Conservation (phyloP, 2,888 invertebrate species). For the Sclerodermus sp. region DNA sequence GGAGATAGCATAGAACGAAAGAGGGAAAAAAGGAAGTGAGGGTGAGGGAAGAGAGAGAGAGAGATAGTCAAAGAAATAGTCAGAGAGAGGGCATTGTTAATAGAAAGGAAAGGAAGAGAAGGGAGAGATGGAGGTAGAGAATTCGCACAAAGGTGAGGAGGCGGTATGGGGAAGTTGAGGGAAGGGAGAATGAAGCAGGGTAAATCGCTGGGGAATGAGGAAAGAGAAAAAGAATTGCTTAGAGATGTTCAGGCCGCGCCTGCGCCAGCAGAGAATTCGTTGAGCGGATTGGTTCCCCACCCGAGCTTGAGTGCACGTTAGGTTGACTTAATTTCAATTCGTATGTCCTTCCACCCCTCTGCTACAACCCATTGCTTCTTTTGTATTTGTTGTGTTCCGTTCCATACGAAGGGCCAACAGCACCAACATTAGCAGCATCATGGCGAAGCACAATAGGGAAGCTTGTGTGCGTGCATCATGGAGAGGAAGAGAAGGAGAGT, state of each 20-base stretch:
- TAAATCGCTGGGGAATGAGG: constrained; percentile 12
- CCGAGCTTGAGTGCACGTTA: constrained; percentile 34
- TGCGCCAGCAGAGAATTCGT: constrained; percentile 26
- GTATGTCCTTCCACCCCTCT: constrained; percentile 25
- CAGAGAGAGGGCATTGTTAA: background rate
- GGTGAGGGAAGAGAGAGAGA: constrained; percentile 10
- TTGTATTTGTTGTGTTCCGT: constrained; percentile 32
- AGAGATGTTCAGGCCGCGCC: constrained; percentile 28
- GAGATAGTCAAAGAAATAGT: background rate
- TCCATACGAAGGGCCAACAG: constrained; percentile 13
- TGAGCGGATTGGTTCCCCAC: constrained; percentile 40
- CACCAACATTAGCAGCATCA: no score
- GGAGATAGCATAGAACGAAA: constrained; percentile 22
- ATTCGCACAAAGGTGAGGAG: no score
- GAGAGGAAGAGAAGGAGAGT: background rate
- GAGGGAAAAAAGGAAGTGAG: constrained; percentile 8
- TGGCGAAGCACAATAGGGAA: background rate
- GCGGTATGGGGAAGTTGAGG: no score
- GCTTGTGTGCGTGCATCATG: constrained; percentile 4
- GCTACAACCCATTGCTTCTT: constrained; percentile 17
- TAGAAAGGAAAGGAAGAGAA: background rate
- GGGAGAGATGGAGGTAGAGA: background rate
- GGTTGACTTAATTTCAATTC: constrained; percentile 47
- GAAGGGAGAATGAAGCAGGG: constrained; percentile 13
- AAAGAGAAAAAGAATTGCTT: constrained; percentile 14